Conservation (phyloP, 2,888 invertebrate genomes). For the Cynaeus angustus region DNA sequence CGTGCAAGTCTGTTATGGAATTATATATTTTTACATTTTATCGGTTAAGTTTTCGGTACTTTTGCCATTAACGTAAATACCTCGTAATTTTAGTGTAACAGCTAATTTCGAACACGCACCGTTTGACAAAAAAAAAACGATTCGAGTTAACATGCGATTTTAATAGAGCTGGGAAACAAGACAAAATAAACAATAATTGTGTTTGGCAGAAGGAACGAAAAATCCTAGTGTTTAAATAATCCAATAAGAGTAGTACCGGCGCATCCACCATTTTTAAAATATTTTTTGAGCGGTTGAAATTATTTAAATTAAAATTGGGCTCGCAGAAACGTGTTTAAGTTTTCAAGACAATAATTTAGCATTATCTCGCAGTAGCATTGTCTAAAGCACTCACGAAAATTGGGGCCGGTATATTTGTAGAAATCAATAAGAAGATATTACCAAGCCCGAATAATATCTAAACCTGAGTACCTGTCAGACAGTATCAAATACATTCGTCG, state of each 20-base stretch:
- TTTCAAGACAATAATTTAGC: background rate
- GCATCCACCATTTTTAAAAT: background rate
- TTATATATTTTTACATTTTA: slow-evolving; percentile 41
- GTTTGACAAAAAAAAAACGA: slow-evolving; percentile 3
- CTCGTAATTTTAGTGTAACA: slow-evolving; percentile 30
- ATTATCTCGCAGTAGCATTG: background rate
- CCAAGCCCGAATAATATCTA: slow-evolving; percentile 1
- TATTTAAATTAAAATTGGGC: no score
- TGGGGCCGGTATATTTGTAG: background rate
- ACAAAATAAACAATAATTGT: no score
- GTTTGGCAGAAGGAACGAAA: no score
- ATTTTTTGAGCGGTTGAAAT: no score
- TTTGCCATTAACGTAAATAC: slow-evolving; percentile 35
- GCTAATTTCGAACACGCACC: slow-evolving; percentile 35
- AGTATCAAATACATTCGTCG: slow-evolving; percentile 29
- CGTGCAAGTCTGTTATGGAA: slow-evolving; percentile 25
- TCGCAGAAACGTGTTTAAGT: no score
- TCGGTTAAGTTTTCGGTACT: slow-evolving; percentile 32
- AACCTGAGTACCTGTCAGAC: slow-evolving; percentile 12
- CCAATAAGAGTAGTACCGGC: no score
- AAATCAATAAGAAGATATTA: slow-evolving; percentile 4
- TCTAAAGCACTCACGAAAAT: background rate
- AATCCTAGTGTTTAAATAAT: no score
- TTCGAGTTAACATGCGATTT: slow-evolving; percentile 18
- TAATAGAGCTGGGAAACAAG: no score